Evolutionary conservation across 2,797 vertebrate species (phyloP).

Genomic region (Sebastes cheni): DNA sequence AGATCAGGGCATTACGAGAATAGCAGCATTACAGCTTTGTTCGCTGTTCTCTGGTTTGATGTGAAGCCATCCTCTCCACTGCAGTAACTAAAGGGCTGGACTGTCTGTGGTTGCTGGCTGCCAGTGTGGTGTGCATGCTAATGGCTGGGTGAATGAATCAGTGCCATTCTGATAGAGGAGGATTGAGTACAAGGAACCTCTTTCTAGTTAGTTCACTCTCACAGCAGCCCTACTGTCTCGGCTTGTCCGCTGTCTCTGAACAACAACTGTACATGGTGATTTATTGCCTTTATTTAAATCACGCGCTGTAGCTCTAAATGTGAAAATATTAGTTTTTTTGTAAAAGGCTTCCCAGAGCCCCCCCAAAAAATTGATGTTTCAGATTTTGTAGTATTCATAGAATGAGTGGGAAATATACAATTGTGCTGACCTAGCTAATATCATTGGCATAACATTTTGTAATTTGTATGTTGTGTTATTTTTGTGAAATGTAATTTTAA

Average conservation of each 20-base stretch:
- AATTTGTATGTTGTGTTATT: neutral
- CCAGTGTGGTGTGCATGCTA: constrained; percentile 75
- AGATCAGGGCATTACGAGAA: neutral
- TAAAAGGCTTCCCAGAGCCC: neutral
- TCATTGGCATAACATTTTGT: neutral
- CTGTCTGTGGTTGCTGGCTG: constrained; percentile 65
- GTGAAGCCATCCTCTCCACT: constrained; percentile 46
- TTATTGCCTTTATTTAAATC: constrained; percentile 8
- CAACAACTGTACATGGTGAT: constrained; percentile 36
- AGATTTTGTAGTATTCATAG: neutral
- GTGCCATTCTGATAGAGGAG: constrained; percentile 71
- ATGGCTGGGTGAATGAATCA: constrained; percentile 74
- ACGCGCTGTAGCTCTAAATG: neutral
- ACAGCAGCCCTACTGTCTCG: constrained; percentile 57
- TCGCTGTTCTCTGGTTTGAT: constrained; percentile 35
- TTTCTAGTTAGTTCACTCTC: constrained; percentile 62
- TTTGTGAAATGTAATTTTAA: neutral
- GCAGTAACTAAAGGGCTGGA: constrained; percentile 61
- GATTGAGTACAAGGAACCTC: constrained; percentile 69
- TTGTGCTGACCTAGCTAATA: neutral
- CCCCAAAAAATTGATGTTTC: neutral
- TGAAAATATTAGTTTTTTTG: neutral
- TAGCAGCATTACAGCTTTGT: constrained; percentile 15
- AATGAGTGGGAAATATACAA: neutral
- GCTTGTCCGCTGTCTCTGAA: constrained; percentile 38